These are phyloP conservation scores for Ivindomyrus marchei DNA, from an alignment of 2,113 vertebrate genomes.

Conservation along the genomic window DNA sequence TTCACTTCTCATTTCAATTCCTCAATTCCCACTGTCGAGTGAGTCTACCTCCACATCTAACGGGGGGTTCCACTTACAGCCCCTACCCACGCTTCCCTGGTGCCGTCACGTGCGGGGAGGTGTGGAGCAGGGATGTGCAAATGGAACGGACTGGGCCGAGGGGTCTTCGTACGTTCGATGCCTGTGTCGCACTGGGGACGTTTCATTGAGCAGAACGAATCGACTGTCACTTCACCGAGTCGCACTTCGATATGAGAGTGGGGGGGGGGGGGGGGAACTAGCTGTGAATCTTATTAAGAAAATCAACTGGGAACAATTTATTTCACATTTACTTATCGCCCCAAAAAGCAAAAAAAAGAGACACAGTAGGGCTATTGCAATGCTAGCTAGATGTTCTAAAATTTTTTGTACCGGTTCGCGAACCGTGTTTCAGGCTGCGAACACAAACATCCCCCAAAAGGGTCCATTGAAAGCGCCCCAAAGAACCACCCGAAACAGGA, in stretches of 20 bases:
- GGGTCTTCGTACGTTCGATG: background rate
- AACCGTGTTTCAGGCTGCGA: no score
- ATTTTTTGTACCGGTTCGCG: no score
- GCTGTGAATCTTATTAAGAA: background rate
- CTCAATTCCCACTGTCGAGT: background rate
- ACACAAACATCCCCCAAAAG: no score
- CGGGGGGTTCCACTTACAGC: background rate
- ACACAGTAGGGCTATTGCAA: background rate
- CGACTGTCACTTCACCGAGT: background rate
- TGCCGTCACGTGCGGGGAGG: background rate
- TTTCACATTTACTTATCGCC: slow-evolving; percentile 1
- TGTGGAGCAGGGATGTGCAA: background rate
- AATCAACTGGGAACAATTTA: background rate
- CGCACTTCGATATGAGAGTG: background rate
- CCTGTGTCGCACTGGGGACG: no score
- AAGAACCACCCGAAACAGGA: no score
- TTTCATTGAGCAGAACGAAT: background rate
- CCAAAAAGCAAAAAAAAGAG: background rate
- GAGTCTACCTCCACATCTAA: background rate
- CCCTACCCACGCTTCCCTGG: background rate
- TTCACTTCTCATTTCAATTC: background rate
- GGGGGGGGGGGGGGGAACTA: background rate
- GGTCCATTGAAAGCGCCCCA: no score
- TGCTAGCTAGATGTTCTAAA: background rate
- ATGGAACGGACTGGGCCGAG: background rate